phyloP scores from a whole-genome alignment of 2,113 vertebrate species.

The Ciconia stormi region DNA sequence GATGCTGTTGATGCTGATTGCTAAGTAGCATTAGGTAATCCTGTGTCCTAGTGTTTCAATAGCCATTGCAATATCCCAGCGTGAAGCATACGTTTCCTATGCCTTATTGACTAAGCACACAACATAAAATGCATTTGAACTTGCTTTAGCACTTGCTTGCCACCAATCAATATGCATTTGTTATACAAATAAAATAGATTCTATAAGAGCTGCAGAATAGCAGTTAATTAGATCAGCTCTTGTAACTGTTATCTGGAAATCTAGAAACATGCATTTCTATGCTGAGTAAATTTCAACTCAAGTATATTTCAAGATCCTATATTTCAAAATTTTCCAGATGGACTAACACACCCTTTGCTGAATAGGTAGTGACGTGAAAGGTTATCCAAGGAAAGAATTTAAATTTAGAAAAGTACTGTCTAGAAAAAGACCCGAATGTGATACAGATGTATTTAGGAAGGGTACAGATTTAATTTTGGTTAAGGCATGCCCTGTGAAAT shows the following conservation, averaged over 20 bases:
- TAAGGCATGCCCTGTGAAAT: not conserved
- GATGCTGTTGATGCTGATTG: not conserved
- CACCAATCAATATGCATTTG: not conserved
- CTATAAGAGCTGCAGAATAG: not conserved
- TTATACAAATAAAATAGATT: conserved; percentile 13
- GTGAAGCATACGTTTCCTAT: not conserved
- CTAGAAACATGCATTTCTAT: not conserved
- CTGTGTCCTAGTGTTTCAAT: not conserved
- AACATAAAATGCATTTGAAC: not conserved
- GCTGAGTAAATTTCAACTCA: not conserved
- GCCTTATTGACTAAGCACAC: not conserved
- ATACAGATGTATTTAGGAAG: not conserved
- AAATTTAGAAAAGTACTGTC: not conserved
- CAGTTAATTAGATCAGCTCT: conserved; percentile 4
- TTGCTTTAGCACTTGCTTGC: not conserved
- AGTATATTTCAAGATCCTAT: conserved; percentile 7
- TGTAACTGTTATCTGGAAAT: not conserved
- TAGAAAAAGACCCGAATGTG: conserved; percentile 5
- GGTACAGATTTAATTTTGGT: not conserved
- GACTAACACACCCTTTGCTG: not conserved
- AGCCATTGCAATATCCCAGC: not conserved
- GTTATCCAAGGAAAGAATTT: conserved; percentile 18
- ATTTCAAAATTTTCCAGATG: not conserved
- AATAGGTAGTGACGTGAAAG: not conserved
- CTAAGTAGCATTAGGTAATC: not conserved